Conservation (phyloP, 2,113 vertebrate species). For the Galbula dea region DNA sequence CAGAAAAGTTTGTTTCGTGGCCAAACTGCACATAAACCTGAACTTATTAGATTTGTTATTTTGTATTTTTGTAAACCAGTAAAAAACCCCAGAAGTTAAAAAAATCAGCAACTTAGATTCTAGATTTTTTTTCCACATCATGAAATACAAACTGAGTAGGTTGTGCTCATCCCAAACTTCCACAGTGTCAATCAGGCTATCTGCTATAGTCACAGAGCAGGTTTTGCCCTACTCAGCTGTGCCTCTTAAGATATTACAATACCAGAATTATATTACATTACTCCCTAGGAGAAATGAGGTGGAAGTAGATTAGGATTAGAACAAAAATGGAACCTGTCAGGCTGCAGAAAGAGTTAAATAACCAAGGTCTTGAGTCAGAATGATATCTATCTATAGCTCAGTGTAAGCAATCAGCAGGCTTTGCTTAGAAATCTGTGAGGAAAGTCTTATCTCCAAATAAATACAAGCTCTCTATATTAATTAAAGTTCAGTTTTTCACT, state of each 20-base stretch:
- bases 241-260: neutral
- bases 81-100: neutral
- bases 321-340: neutral
- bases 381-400: neutral
- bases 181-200: neutral
- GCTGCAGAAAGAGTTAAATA: neutral
- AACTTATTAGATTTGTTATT: slow-evolving; percentile 66
- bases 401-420: neutral
- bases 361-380: fast-evolving
- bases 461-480: neutral
- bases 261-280: neutral
- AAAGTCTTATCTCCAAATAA: neutral
- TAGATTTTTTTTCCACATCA: slow-evolving; percentile 48
- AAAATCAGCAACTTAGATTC: slow-evolving; percentile 21
- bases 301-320: too few relatives aligned
- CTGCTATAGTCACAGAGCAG: neutral
- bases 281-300: neutral
- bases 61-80: slow-evolving; percentile 68
- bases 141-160: slow-evolving; percentile 35
- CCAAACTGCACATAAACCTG: slow-evolving; percentile 63
- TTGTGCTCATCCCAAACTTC: slow-evolving; percentile 5
- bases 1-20: slow-evolving; percentile 70
- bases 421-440: neutral
- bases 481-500: neutral
- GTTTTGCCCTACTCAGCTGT: slow-evolving; percentile 50